phyloP scores from a whole-genome alignment of 2,113 vertebrate genomes.

The Promerops cafer region DNA sequence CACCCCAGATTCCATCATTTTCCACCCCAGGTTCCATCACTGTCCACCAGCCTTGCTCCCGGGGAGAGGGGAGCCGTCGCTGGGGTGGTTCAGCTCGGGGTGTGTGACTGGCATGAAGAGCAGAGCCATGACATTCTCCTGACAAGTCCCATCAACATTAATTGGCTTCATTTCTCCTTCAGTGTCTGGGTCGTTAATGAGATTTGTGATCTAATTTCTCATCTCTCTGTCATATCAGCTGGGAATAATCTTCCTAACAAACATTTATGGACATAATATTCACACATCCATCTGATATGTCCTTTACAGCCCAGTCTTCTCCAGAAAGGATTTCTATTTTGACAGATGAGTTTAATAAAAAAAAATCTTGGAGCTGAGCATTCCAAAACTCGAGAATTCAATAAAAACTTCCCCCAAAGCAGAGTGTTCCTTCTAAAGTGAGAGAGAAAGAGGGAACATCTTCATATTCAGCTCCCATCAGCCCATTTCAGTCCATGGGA shows the following conservation, averaged over 20 bases:
- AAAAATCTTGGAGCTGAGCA: neutral
- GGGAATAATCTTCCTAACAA: constrained; percentile 49
- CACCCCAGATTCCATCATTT: rapidly evolving
- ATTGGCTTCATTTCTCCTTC: constrained; percentile 25
- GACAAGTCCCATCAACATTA: constrained; percentile 8
- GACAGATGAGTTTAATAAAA: constrained; percentile 59
- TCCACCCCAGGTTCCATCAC: neutral
- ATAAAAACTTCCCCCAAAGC: neutral
- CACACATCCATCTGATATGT: neutral
- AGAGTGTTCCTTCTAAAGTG: neutral
- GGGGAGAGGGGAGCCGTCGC: rapidly evolving
- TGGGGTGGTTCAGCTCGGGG: rapidly evolving
- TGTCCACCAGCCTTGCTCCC: neutral
- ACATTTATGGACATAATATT: constrained; percentile 36
- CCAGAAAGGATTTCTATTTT: neutral
- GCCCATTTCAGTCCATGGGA: neutral
- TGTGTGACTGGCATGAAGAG: neutral
- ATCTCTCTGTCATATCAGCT: neutral
- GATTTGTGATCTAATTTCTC: constrained; percentile 37
- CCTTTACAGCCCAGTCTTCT: neutral
- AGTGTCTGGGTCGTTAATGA: constrained; percentile 6
- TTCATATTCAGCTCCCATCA: neutral
- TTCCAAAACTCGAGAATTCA: neutral
- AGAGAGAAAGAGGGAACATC: neutral
- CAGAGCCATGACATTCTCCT: neutral